These are phyloP conservation scores for Threskiornis aethiopicus DNA, from an alignment of 2,797 vertebrate genomes.

Conservation along the genomic window DNA sequence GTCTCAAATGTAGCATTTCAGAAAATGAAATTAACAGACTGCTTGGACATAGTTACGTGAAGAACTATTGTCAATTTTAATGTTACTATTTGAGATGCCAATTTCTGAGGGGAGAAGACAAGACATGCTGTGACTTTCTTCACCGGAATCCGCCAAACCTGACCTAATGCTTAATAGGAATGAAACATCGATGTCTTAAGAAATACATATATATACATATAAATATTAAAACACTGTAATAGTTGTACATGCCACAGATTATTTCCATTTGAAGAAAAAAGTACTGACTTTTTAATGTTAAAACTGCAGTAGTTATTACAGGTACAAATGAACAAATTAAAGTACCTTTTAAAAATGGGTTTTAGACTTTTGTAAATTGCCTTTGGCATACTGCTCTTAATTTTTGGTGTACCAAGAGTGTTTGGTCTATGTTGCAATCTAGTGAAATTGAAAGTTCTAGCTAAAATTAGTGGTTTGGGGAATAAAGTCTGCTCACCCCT, in stretches of 20 bases:
- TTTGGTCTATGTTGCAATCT: neutral
- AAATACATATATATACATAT: neutral
- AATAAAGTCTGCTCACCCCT: neutral
- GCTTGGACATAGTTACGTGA: conserved; percentile 21
- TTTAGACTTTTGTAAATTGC: conserved; percentile 66
- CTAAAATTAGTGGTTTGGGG: conserved; percentile 9
- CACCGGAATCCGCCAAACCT: conserved; percentile 56
- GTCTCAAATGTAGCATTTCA: conserved; percentile 77
- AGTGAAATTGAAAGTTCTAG: neutral
- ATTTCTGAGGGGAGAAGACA: conserved; percentile 52
- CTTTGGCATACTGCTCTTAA: conserved; percentile 4
- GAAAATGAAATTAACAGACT: conserved; percentile 43
- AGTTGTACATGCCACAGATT: conserved; percentile 53
- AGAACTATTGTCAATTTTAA: conserved; percentile 50
- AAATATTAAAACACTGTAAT: conserved; percentile 35
- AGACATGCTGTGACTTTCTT: conserved; percentile 47
- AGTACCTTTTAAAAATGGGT: conserved; percentile 55
- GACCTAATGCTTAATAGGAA: conserved; percentile 56
- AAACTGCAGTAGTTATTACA: conserved; percentile 53
- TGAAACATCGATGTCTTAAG: conserved; percentile 51
- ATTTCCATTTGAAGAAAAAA: conserved; percentile 53
- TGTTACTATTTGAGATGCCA: conserved; percentile 67
- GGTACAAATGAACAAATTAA: conserved; percentile 69
- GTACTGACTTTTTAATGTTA: conserved; percentile 64
- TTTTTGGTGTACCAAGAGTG: conserved; percentile 8